Conservation (phyloP, 2,113 vertebrate genomes). For the Centropristis striata region DNA sequence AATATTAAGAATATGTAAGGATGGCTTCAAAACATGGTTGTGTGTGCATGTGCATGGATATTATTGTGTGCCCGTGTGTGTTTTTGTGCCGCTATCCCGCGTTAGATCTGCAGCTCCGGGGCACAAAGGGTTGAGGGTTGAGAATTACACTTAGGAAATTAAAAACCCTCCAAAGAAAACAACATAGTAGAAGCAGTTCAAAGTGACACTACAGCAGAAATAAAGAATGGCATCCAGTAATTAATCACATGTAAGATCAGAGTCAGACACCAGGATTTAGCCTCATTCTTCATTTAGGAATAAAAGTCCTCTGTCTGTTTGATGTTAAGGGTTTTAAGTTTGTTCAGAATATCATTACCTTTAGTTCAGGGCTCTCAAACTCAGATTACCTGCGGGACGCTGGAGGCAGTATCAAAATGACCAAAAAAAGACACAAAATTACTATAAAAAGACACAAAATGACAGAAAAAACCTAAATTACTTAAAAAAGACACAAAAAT, state of each 20-base stretch:
- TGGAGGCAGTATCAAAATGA: too few relatives aligned
- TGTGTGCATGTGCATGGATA: slow-evolving; percentile 42
- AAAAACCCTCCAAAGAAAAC: not conserved
- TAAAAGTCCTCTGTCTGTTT: not conserved
- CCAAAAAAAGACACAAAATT: too few relatives aligned
- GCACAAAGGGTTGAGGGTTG: not conserved
- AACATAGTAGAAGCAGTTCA: not conserved
- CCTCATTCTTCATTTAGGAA: not conserved
- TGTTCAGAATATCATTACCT: not conserved
- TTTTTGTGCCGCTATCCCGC: not conserved
- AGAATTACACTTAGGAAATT: slow-evolving; percentile 9
- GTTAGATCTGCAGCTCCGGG: slow-evolving; percentile 5
- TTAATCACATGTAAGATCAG: not conserved
- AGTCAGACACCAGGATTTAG: not conserved
- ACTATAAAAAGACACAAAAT: too few relatives aligned
- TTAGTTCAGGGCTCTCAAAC: too few relatives aligned
- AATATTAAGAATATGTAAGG: not conserved
- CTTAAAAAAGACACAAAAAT: too few relatives aligned
- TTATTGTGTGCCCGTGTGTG: slow-evolving; percentile 21
- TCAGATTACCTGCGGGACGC: too few relatives aligned
- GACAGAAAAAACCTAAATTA: too few relatives aligned
- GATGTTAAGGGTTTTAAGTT: not conserved
- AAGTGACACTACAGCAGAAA: slow-evolving; percentile 3
- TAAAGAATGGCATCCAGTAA: not conserved
- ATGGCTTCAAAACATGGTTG: not conserved